Evolutionary conservation across 2,113 vertebrate genomes (phyloP), one percentile per base, ranked within the genome.

Genomic region (Dasyurus viverrinus): DNA sequence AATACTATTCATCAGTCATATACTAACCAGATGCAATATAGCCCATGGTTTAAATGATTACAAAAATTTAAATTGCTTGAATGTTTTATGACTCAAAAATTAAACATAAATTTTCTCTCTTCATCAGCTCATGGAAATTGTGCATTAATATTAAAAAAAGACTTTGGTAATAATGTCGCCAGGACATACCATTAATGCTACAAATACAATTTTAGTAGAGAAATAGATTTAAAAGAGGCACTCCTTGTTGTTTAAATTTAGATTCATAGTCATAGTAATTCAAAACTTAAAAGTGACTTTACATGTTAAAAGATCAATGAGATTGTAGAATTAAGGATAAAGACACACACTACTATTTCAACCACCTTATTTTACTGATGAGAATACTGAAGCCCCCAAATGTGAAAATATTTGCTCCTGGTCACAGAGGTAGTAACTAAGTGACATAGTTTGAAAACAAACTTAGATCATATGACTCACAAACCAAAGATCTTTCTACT

Each of bases 61-160:
- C 90, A 90, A 95, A 47, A 53, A 91, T 54, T 60, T 91, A 42
- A 93, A 30, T 53, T 91, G 48, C n/a, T 89, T 68, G 27, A 68
- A 53, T 22, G 89, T 92, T 19, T 92, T 53, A 93, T 91, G 89
- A 60, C 52, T 60, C 47, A 90, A 54, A 42, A 54, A 68, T 68
- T 68, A 68, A 68, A 11, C 57, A 68, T 68, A 68, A 68, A 68
- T 68, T 68, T 68, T 36, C 10, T 91, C 19, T n/a, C 26, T n/a
- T 95, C 92, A 93, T 96, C 54, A 0, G 54, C 26, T 92, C 10
- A 36, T 55, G 4, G 36, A 26, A 6, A 92, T 11, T 89, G 10
- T 57, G 52, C n/a, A 42, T 91, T 89, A 90, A 92, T 2, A 76
- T 92, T 9, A 93, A 9, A 52, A 94, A 89, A 46, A 9, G 57